Percentiles rank a stretch among this genome's conserved stretches.
Conservation (phyloP, 2,797 vertebrate species). For the Emys orbicularis region DNA sequence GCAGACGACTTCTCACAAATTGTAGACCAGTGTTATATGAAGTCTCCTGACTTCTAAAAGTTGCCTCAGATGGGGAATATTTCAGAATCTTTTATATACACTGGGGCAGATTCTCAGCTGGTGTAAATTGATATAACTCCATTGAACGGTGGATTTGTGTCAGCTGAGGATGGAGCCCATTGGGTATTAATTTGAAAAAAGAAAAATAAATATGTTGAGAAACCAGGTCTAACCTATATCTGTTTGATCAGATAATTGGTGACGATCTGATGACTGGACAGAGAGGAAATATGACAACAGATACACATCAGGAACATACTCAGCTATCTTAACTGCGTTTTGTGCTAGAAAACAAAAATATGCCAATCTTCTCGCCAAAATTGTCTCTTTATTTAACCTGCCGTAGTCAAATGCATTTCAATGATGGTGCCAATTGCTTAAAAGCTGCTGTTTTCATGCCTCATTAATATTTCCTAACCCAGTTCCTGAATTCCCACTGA, state of each 20-base stretch:
- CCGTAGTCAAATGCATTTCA: neutral
- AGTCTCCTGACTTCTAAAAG: neutral
- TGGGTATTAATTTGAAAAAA: neutral
- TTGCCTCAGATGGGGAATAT: neutral
- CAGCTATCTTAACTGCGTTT: neutral
- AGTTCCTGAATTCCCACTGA: neutral
- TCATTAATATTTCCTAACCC: neutral
- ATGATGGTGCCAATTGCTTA: slow-evolving; percentile 3
- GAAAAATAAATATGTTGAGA: neutral
- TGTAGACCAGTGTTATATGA: too few relatives aligned
- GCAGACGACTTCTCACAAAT: too few relatives aligned
- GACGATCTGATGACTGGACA: neutral
- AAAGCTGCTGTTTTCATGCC: slow-evolving; percentile 9
- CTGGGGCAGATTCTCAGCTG: neutral
- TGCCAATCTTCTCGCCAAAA: neutral
- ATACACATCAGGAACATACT: neutral
- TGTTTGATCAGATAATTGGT: neutral
- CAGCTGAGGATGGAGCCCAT: rapidly evolving
- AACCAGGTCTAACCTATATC: neutral
- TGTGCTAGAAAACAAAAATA: neutral
- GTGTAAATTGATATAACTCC: neutral
- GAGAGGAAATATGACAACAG: neutral
- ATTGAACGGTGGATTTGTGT: rapidly evolving
- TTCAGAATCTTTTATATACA: neutral
- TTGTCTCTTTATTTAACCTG: neutral